These are phyloP conservation scores for Peromyscus melanophrys DNA, from an alignment of 2,797 vertebrate species.

Conservation along the genomic window DNA sequence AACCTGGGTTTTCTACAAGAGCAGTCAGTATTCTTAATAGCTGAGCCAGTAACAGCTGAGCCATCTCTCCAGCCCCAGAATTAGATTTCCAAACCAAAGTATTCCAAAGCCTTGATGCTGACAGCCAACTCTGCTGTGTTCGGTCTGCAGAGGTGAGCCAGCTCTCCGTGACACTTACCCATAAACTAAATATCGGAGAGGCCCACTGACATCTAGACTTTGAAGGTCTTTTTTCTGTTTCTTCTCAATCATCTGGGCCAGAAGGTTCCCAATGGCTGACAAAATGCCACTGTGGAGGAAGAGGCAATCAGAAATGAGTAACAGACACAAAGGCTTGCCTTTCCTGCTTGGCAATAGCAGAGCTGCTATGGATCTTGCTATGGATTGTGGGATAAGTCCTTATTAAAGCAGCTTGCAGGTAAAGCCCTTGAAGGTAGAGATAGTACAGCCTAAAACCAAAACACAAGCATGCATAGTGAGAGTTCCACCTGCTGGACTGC, in stretches of 20 bases:
- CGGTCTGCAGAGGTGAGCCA: neutral
- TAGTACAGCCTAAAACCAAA: neutral
- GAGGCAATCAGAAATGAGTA: slow-evolving; percentile 25
- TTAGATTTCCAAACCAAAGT: neutral
- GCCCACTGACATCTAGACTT: slow-evolving; percentile 89
- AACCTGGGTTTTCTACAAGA: neutral
- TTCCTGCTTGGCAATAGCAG: rapidly evolving
- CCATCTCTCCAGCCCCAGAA: neutral
- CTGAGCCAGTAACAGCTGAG: neutral
- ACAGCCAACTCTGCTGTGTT: neutral
- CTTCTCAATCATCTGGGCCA: slow-evolving; percentile 92
- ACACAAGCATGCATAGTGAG: neutral
- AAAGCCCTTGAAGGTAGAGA: neutral
- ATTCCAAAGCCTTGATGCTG: neutral
- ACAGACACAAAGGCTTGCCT: too few relatives aligned
- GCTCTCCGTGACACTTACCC: slow-evolving; percentile 89
- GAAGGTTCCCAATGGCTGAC: slow-evolving; percentile 93
- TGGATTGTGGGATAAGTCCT: rapidly evolving
- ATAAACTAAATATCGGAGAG: slow-evolving; percentile 92
- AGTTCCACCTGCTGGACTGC: too few relatives aligned
- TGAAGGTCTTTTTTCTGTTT: slow-evolving; percentile 86
- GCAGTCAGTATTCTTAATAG: neutral
- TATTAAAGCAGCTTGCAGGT: neutral
- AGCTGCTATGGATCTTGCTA: neutral
- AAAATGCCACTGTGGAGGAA: slow-evolving; percentile 92